A percentile compares a stretch with the other conserved stretches of the same genome.
phyloP scores from a whole-genome alignment of 2,113 vertebrate genomes.

The Amia ocellicauda region DNA sequence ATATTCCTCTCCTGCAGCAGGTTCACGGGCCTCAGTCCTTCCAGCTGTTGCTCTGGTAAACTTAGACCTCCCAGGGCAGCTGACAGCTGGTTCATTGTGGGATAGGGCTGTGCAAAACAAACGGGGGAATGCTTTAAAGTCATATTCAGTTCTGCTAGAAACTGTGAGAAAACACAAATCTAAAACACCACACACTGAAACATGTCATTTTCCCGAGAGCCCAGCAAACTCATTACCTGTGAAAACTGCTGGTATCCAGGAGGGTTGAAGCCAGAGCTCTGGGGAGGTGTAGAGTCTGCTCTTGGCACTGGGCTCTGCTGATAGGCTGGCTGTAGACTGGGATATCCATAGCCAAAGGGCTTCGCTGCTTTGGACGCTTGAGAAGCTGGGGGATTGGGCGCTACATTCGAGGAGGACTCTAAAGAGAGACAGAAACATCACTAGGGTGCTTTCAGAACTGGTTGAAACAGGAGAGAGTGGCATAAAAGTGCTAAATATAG shows the following conservation, averaged over 20 bases:
- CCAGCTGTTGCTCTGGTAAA: slow-evolving; percentile 83
- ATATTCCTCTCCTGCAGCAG: slow-evolving; percentile 87
- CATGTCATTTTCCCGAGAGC: neutral
- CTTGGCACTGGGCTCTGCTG: slow-evolving; percentile 61
- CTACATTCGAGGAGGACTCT: slow-evolving; percentile 29
- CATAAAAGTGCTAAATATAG: too few species aligned
- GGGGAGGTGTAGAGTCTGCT: slow-evolving; percentile 50
- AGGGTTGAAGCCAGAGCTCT: slow-evolving; percentile 56
- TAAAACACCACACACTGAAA: too few species aligned
- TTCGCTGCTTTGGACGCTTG: slow-evolving; percentile 65
- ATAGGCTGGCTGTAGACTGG: slow-evolving; percentile 76
- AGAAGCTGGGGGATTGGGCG: slow-evolving; percentile 51
- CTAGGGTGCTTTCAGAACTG: neutral
- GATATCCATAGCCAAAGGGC: slow-evolving; percentile 84
- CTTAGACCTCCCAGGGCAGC: slow-evolving; percentile 83
- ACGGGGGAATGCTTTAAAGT: neutral
- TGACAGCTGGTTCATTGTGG: slow-evolving; percentile 81
- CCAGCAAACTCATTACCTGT: slow-evolving; percentile 52
- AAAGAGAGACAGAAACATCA: slow-evolving; percentile 1
- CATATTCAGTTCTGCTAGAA: too few species aligned
- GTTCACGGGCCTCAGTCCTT: slow-evolving; percentile 83
- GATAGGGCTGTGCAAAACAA: slow-evolving; percentile 68
- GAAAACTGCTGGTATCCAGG: slow-evolving; percentile 72
- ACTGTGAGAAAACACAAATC: too few species aligned
- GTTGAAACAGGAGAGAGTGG: too few species aligned